A percentile compares a stretch with the other conserved stretches of the same genome.
phyloP scores from a whole-genome alignment of 2,888 invertebrate genomes.

The Ormyrus thymus region DNA sequence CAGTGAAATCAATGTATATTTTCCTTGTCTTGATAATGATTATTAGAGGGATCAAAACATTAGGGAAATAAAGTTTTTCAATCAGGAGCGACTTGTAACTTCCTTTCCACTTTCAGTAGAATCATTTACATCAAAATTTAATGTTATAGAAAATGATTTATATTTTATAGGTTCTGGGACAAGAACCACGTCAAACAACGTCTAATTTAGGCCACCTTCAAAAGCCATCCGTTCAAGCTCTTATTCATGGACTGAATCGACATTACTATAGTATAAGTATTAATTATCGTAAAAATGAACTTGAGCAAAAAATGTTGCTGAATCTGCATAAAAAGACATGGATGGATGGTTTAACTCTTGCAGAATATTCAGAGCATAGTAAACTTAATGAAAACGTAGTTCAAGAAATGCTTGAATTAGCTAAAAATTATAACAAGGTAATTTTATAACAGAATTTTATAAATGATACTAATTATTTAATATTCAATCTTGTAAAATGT shows the following conservation, averaged over 20 bases:
- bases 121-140: neutral
- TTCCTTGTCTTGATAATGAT: too few species aligned
- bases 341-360: conserved; percentile 95
- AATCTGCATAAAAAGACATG: conserved; percentile 99
- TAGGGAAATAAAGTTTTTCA: too few species aligned
- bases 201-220: conserved; percentile 99
- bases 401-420: conserved; percentile 96
- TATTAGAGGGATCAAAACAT: too few species aligned
- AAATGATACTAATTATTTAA: neutral
- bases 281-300: conserved; percentile 98
- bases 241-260: conserved; percentile 98
- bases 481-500: conserved; percentile 6
- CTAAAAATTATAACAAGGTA: conserved; percentile 97
- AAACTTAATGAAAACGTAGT: conserved; percentile 95
- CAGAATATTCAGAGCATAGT: conserved; percentile 95
- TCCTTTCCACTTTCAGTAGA: neutral
- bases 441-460: conserved; percentile 13
- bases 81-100: too few species aligned
- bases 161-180: conserved; percentile 81
- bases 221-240: conserved; percentile 98
- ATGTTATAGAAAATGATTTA: conserved; percentile 1
- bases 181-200: conserved; percentile 98
- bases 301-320: conserved; percentile 99
- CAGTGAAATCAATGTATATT: too few species aligned
- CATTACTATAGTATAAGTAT: conserved; percentile 99